Percentiles rank a stretch among this genome's conserved stretches.
Evolutionary conservation across 2,797 vertebrate genomes (phyloP).

Genomic region (Schizopygopsis pylzovi): DNA sequence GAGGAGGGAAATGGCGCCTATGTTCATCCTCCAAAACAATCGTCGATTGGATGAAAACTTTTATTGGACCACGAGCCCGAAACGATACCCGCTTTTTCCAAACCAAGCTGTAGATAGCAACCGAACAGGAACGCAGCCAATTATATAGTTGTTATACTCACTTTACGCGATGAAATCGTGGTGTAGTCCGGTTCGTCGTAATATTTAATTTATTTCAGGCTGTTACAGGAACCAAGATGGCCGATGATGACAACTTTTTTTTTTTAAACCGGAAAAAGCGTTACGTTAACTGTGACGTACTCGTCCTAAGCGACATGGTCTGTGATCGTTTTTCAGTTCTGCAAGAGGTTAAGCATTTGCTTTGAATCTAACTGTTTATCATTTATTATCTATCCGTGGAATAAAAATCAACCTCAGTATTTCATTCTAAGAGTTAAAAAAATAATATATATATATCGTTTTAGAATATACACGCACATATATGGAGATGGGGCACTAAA

Average conservation of each 20-base stretch:
- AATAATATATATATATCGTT: neutral
- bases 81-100: slow-evolving; percentile 59
- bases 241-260: slow-evolving; percentile 68
- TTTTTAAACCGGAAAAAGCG: slow-evolving; percentile 72
- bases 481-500: too few relatives aligned
- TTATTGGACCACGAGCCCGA: slow-evolving; percentile 73
- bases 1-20: slow-evolving; percentile 87
- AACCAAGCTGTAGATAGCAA: slow-evolving; percentile 28
- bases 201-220: slow-evolving; percentile 84
- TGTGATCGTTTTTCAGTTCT: neutral
- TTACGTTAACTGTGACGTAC: slow-evolving; percentile 61
- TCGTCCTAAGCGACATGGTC: too few relatives aligned
- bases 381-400: neutral
- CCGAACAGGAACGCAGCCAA: slow-evolving; percentile 23
- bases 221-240: slow-evolving; percentile 88
- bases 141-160: slow-evolving; percentile 72
- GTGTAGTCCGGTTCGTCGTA: slow-evolving; percentile 78
- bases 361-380: neutral
- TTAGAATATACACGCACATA: too few relatives aligned
- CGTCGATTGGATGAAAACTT: slow-evolving; percentile 83
- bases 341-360: neutral
- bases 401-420: too few relatives aligned
- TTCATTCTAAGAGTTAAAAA: neutral
- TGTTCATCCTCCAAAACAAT: slow-evolving; percentile 88
- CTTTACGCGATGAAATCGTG: slow-evolving; percentile 75